These are phyloP conservation scores for Leguminivora glycinivorella DNA, from an alignment of 1,140 invertebrate species.

Conservation along the genomic window DNA sequence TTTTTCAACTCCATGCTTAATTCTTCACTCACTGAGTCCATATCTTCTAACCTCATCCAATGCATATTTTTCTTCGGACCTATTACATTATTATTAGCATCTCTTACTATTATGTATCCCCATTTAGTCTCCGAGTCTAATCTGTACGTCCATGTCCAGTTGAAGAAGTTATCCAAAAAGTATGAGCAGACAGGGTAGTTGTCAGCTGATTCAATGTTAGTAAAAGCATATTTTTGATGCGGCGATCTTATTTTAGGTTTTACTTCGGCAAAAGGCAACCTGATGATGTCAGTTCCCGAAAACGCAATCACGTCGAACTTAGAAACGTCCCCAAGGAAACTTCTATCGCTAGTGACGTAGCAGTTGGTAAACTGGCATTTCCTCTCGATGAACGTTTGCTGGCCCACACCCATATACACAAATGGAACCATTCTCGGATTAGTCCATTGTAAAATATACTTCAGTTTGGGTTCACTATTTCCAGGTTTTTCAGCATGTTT, in stretches of 20 bases:
- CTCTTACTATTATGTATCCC: slow-evolving; percentile 71
- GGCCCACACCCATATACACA: slow-evolving; percentile 54
- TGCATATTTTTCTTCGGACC: slow-evolving; percentile 60
- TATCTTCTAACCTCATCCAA: slow-evolving; percentile 61
- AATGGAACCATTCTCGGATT: slow-evolving; percentile 49
- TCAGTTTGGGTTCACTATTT: slow-evolving; percentile 35
- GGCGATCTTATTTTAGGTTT: slow-evolving; percentile 46
- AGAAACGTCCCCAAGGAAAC: slow-evolving; percentile 46
- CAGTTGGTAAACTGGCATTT: slow-evolving; percentile 59
- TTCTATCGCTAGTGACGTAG: slow-evolving; percentile 52
- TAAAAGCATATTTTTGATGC: slow-evolving; percentile 65
- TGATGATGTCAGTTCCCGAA: slow-evolving; percentile 50
- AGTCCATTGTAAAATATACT: slow-evolving; percentile 65
- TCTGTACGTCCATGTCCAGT: slow-evolving; percentile 84
- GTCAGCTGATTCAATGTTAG: slow-evolving; percentile 63
- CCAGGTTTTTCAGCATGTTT: background rate
- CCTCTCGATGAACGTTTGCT: slow-evolving; percentile 44
- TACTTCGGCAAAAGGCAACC: slow-evolving; percentile 23
- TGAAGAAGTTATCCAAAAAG: slow-evolving; percentile 77
- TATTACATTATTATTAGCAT: slow-evolving; percentile 52
- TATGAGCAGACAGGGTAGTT: slow-evolving; percentile 61
- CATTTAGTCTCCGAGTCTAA: slow-evolving; percentile 82
- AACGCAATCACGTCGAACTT: slow-evolving; percentile 67
- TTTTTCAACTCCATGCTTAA: slow-evolving; percentile 60
- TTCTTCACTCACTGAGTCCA: slow-evolving; percentile 57